Base-by-base conservation (phyloP, 2,113 vertebrate species). In the Paramisgurnus dabryanus region DNA sequence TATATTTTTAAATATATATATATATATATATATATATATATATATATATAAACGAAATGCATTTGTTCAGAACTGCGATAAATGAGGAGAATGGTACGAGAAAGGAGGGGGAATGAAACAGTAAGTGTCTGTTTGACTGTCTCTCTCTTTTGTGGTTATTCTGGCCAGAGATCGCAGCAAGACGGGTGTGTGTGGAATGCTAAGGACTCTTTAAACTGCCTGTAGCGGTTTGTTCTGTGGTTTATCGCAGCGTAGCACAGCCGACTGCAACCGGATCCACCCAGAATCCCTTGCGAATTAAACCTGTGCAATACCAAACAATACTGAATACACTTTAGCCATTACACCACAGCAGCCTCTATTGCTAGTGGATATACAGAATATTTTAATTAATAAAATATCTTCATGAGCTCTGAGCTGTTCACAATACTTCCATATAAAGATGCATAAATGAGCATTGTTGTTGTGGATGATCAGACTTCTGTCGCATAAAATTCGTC, bases 171-270 rank as follows among this genome's bases (percentile, higher is more conserved):
- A 87, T 87, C 79, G 83, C 88, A 76, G 86, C 80, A 83, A 64
- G 84, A 13, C 71, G 87, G 83, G 81, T 70, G 85, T 90, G 90
- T 77, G 83, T 78, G 60, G 89, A 90, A 91, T 91, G 84, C 88
- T 85, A 89, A 91, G 68, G 82, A 89, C 55, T 60, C 71, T 61
- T 40, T 43, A 61, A 74, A 73, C 45, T 6, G 47, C 69, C 69
- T 73, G 69, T 64, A 80, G 78, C 60, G 63, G 47, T 72, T 55
- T 64, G 60, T 34, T 65, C 41, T 43, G 39, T 64, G 69, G 78
- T 60, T 73, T 22, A 53, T 34, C 61, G 1, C 78, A 45, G 69
- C 76, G 17, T 53, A 65, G 22, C 57, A 63, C 68, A 70, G 67
- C 55, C 15, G 45, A 43, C 34, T 63, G 49, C 49, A 63, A 63